phyloP scores from a whole-genome alignment of 2,113 vertebrate species.

The Balaenoptera acutorostrata region DNA sequence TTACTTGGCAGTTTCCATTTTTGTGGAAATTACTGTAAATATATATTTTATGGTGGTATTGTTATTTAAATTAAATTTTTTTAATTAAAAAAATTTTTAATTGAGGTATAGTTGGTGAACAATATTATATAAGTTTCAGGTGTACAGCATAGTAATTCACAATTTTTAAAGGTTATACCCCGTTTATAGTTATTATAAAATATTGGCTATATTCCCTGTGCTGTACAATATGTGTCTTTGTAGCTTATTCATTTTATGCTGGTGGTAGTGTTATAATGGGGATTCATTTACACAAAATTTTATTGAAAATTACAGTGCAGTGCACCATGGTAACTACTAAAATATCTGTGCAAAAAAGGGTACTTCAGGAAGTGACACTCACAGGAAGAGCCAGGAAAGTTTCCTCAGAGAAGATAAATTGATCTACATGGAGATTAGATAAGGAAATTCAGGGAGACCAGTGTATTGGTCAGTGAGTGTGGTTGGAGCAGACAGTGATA shows the following conservation, averaged over 20 bases:
- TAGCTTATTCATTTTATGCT: not conserved
- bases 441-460: not conserved
- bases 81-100: not conserved
- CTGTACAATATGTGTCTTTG: not conserved
- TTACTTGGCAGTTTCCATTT: constrained; percentile 13
- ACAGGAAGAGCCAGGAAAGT: not conserved
- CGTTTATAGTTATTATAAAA: not conserved
- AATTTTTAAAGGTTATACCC: not conserved
- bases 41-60: not conserved
- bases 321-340: not conserved
- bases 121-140: not conserved
- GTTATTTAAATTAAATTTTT: not conserved
- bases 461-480: not conserved
- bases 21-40: not conserved
- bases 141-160: not conserved
- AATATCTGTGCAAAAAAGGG: not conserved
- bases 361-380: not conserved
- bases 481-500: not conserved
- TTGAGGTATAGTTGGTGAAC: not conserved
- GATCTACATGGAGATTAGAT: not conserved
- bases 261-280: not conserved
- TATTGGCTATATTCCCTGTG: not conserved
- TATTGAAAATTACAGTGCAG: not conserved
- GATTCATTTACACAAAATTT: constrained; percentile 10
- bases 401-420: not conserved